These are phyloP conservation scores for Bombus cullumanus DNA, from an alignment of 1,140 invertebrate genomes.

Conservation along the genomic window DNA sequence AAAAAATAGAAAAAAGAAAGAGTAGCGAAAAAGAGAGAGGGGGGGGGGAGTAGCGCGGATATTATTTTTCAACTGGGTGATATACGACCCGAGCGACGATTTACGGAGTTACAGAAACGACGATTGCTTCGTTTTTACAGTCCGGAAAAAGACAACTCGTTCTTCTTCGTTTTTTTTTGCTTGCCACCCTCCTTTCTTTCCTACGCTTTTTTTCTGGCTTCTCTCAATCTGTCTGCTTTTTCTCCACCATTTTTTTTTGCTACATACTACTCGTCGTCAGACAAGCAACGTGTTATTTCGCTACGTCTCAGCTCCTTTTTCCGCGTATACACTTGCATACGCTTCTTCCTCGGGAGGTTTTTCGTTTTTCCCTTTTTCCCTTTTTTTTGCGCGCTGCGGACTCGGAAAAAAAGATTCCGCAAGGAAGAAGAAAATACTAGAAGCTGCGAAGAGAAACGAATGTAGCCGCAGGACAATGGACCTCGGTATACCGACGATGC, in stretches of 20 bases:
- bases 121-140: conserved; percentile 66
- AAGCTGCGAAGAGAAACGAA: conserved; percentile 18
- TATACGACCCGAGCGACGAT: conserved; percentile 65
- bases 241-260: conserved; percentile 6
- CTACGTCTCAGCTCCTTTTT: neutral
- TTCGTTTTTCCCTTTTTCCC: neutral
- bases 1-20: neutral
- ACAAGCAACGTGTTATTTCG: conserved; percentile 8
- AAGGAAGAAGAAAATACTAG: conserved; percentile 14
- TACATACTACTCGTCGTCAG: neutral
- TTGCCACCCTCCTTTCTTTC: conserved; percentile 14
- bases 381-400: neutral
- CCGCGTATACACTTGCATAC: neutral
- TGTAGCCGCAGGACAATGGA: conserved; percentile 44
- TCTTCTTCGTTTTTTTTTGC: conserved; percentile 24
- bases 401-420: conserved; percentile 59
- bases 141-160: conserved; percentile 40
- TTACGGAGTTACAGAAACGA: conserved; percentile 63
- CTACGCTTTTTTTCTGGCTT: conserved; percentile 18
- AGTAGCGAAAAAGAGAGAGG: neutral
- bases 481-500: conserved; percentile 40
- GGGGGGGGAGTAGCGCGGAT: conserved; percentile 33
- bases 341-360: neutral
- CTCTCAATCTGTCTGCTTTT: conserved; percentile 58
- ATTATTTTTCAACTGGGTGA: conserved; percentile 68